Evolutionary conservation across 2,797 vertebrate genomes (phyloP).

Genomic region (Epinephelus awoara): DNA sequence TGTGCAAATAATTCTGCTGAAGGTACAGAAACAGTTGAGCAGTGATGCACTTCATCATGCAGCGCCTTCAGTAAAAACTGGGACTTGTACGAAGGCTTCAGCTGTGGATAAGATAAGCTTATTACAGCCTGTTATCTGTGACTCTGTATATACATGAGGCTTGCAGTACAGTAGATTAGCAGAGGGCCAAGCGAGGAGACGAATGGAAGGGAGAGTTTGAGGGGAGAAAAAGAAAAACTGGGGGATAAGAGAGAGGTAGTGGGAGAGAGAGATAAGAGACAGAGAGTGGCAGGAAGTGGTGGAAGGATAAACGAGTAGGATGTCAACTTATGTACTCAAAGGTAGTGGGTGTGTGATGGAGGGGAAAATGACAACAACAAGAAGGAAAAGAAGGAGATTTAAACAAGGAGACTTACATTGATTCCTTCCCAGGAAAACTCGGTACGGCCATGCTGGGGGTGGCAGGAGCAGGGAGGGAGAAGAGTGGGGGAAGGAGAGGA

Average conservation of each 20-base stretch:
- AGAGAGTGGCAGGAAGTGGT: slow-evolving; percentile 22
- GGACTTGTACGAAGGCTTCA: slow-evolving; percentile 41
- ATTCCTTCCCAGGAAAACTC: slow-evolving; percentile 98
- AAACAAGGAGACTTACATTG: slow-evolving; percentile 90
- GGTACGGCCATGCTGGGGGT: slow-evolving; percentile 89
- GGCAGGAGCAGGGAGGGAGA: background rate
- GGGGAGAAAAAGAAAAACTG: slow-evolving; percentile 46
- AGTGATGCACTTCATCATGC: slow-evolving; percentile 22
- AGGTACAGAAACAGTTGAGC: slow-evolving; percentile 22
- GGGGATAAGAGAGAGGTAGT: slow-evolving; percentile 28
- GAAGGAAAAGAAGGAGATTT: slow-evolving; percentile 49
- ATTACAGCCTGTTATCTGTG: slow-evolving; percentile 74
- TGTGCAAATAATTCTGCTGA: slow-evolving; percentile 52
- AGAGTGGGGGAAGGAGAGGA: slow-evolving; percentile 8
- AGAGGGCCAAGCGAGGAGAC: slow-evolving; percentile 74
- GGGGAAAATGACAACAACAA: slow-evolving; percentile 12
- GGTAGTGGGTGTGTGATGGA: slow-evolving; percentile 44
- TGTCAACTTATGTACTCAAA: slow-evolving; percentile 44
- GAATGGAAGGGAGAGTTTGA: slow-evolving; percentile 69
- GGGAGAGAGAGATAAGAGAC: slow-evolving; percentile 49
- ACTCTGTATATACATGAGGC: slow-evolving; percentile 54
- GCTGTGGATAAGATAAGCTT: slow-evolving; percentile 65
- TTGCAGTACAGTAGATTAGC: slow-evolving; percentile 72
- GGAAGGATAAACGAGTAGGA: slow-evolving; percentile 43
- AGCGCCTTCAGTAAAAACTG: slow-evolving; percentile 36